Evolutionary conservation across 2,797 vertebrate species (phyloP).

Genomic region (Anabacerthia variegaticeps): DNA sequence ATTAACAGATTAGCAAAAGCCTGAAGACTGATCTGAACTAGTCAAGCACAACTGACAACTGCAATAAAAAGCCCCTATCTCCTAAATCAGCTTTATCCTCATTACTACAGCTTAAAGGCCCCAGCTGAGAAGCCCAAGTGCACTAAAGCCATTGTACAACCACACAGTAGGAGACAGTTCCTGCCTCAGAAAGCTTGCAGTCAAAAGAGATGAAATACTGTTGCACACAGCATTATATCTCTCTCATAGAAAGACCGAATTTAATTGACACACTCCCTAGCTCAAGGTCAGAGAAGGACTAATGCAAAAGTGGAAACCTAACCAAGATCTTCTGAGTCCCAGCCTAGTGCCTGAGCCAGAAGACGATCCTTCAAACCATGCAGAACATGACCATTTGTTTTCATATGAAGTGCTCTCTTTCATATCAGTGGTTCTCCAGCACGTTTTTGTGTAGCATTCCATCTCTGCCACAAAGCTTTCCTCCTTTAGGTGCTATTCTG

Average conservation of each 20-base stretch:
- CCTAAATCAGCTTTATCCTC: not conserved
- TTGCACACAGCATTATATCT: not conserved
- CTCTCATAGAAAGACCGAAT: not conserved
- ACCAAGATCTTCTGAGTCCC: not conserved
- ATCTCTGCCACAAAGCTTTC: conserved; percentile 13
- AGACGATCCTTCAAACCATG: not conserved
- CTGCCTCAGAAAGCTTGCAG: not conserved
- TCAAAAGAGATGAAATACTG: not conserved
- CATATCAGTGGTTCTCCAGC: not conserved
- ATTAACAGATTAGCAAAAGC: not conserved
- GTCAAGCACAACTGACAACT: not conserved
- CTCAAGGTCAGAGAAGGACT: conserved; percentile 34
- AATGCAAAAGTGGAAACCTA: not conserved
- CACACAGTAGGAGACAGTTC: not conserved
- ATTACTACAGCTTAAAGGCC: not conserved
- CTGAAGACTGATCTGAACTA: not conserved
- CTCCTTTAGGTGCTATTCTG: not conserved
- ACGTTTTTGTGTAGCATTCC: not conserved
- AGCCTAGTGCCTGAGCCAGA: not conserved
- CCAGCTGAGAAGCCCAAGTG: not conserved
- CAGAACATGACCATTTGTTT: conserved; percentile 31
- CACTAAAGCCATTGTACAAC: not conserved
- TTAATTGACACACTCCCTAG: not conserved
- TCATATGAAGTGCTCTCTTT: not conserved
- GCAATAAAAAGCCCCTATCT: not conserved